Conservation (phyloP, 2,888 invertebrate species). For the Drosophila rellima region DNA sequence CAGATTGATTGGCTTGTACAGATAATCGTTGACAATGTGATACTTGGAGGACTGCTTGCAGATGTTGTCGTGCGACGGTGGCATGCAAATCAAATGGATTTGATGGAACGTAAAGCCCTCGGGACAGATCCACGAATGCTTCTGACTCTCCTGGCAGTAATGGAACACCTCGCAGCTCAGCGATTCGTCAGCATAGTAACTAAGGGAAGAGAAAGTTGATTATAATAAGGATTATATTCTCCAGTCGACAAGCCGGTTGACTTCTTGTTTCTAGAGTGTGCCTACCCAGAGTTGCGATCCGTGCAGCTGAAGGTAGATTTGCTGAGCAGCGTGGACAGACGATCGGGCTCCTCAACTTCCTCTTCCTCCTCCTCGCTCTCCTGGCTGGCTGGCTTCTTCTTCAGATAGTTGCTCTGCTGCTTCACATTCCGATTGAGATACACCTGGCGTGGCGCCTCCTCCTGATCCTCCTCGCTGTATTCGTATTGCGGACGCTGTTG, state of each 20-base stretch:
- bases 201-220: conserved; percentile 27
- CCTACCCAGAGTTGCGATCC: conserved; percentile 91
- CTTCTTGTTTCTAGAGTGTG: background rate
- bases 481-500: conserved; percentile 78
- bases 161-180: conserved; percentile 96
- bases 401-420: conserved; percentile 81
- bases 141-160: conserved; percentile 95
- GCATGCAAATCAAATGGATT: conserved; percentile 97
- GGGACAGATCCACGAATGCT: conserved; percentile 97
- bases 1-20: conserved; percentile 94
- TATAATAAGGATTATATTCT: too few species aligned
- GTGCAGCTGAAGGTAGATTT: conserved; percentile 94
- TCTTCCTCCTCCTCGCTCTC: conserved; percentile 90
- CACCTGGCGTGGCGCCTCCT: conserved; percentile 83
- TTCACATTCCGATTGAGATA: conserved; percentile 81
- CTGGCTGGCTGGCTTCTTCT: conserved; percentile 86
- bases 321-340: conserved; percentile 91
- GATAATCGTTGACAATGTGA: conserved; percentile 96
- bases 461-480: conserved; percentile 85
- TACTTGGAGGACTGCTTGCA: conserved; percentile 95
- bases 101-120: conserved; percentile 91
- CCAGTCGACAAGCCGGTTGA: too few species aligned
- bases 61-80: conserved; percentile 94
- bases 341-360: conserved; percentile 94
- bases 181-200: conserved; percentile 95